Evolutionary conservation across 2,888 invertebrate species (phyloP).

Genomic region (Spodoptera littoralis): DNA sequence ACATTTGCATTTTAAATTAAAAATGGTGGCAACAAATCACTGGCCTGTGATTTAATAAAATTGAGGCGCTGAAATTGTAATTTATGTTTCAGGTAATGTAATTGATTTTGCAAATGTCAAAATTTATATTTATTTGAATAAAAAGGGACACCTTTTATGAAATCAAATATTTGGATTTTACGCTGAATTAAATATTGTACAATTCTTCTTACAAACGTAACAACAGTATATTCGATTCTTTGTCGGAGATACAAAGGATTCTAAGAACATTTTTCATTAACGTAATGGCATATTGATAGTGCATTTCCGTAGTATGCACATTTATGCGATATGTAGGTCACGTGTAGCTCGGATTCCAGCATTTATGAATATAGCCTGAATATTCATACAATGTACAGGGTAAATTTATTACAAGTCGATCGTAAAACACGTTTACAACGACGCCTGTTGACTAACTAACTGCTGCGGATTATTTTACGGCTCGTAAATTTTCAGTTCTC

Average conservation of each 20-base stretch:
- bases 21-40: constrained; percentile 21
- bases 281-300: constrained; percentile 24
- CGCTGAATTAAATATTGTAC: no score
- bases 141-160: not conserved
- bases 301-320: constrained; percentile 19
- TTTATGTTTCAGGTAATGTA: constrained; percentile 6
- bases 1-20: constrained; percentile 32
- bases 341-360: constrained; percentile 36
- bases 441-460: constrained; percentile 53
- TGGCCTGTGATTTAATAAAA: constrained; percentile 20
- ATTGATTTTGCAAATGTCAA: constrained; percentile 14
- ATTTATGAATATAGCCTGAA: constrained; percentile 39
- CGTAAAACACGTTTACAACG: constrained; percentile 54
- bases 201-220: not conserved
- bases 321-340: constrained; percentile 36
- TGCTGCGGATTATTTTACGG: constrained; percentile 49
- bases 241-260: not conserved
- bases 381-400: constrained; percentile 49
- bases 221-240: not conserved
- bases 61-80: constrained; percentile 17
- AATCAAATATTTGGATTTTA: not conserved
- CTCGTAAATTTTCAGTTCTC: constrained; percentile 30
- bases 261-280: constrained; percentile 15
- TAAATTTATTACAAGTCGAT: constrained; percentile 46
- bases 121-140: not conserved